Percentiles rank a stretch among this genome's conserved stretches.
Evolutionary conservation across 2,888 invertebrate genomes (phyloP).

Genomic region (Acanthosepion esculentum): DNA sequence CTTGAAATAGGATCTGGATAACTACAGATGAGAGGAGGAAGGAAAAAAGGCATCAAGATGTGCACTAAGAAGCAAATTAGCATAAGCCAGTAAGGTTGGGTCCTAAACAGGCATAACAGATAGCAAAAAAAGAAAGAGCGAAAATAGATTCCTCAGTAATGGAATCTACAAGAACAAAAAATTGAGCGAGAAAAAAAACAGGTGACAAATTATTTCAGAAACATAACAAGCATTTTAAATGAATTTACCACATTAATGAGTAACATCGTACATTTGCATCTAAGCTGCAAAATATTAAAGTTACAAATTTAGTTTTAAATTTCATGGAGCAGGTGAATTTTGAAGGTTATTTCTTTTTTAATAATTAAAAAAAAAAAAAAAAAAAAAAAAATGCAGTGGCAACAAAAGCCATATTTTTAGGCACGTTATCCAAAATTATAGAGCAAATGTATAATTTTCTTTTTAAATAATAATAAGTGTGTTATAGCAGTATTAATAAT

Average conservation of each 20-base stretch:
- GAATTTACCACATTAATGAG: not conserved
- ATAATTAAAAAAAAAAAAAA: too few species aligned
- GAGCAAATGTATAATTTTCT: too few species aligned
- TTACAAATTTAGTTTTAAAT: too few species aligned
- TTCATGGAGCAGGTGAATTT: too few species aligned
- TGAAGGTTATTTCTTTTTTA: too few species aligned
- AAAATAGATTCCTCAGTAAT: not conserved
- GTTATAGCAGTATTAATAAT: too few species aligned
- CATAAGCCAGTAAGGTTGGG: not conserved
- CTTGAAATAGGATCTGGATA: constrained; percentile 15
- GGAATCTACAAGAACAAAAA: not conserved
- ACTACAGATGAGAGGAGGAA: not conserved
- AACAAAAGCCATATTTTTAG: too few species aligned
- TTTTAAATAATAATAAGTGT: too few species aligned
- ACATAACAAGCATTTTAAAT: not conserved
- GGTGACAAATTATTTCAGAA: not conserved
- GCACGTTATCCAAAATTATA: too few species aligned
- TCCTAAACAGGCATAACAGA: not conserved
- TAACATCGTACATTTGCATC: too few species aligned
- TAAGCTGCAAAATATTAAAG: too few species aligned
- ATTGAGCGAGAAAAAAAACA: not conserved
- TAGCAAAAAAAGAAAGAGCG: not conserved
- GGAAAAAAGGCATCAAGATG: not conserved
- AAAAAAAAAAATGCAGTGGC: too few species aligned
- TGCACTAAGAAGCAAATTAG: not conserved